Evolutionary conservation across 2,113 vertebrate species (phyloP).

Genomic region (Aptenodytes forsteri): DNA sequence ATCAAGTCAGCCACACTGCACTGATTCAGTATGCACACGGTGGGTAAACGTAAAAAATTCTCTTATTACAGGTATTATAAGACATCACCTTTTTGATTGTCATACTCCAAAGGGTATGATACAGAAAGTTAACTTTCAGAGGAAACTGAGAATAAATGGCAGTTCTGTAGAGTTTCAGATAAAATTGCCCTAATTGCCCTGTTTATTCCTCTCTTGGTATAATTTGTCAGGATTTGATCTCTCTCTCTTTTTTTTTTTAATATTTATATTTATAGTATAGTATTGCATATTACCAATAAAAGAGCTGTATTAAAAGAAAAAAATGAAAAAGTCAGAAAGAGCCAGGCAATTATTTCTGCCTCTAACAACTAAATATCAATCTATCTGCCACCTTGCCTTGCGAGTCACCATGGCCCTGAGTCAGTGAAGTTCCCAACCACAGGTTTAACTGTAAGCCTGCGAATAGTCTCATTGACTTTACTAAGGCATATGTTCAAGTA

Average conservation of each 20-base stretch:
- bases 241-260: neutral
- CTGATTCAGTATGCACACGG: neutral
- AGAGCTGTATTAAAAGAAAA: neutral
- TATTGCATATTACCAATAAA: neutral
- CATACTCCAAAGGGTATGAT: neutral
- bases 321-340: neutral
- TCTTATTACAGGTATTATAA: neutral
- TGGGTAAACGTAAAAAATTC: neutral
- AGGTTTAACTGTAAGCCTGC: neutral
- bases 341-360: neutral
- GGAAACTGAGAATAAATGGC: neutral
- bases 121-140: neutral
- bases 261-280: neutral
- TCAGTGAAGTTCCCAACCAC: neutral
- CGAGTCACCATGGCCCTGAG: neutral
- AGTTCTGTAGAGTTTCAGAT: neutral
- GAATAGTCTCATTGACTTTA: neutral
- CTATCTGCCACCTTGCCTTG: neutral
- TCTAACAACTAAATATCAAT: neutral
- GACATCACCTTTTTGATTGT: neutral
- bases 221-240: neutral
- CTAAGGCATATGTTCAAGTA: neutral
- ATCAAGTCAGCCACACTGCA: neutral
- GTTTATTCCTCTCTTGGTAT: neutral
- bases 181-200: neutral